Evolutionary conservation across 35 echinoderm and acorn worm genomes (phyloP).

Genomic region (Apostichopus californicus): DNA sequence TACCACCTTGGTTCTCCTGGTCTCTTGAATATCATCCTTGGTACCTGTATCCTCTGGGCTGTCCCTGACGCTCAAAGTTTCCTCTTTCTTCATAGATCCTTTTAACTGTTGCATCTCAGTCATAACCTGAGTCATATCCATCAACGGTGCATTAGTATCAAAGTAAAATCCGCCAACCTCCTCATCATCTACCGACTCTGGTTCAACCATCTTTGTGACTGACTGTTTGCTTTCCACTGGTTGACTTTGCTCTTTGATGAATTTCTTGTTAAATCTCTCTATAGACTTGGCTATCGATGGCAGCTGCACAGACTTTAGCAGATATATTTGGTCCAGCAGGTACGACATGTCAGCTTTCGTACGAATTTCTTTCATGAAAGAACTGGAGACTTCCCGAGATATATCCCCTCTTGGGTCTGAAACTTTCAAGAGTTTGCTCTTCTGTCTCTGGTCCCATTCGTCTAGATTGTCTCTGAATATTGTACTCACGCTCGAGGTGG

Average conservation of each 20-base stretch:
- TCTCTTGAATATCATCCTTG: conserved; percentile 7
- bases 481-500: neutral
- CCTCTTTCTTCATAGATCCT: conserved; percentile 4
- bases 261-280: conserved; percentile 33
- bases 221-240: neutral
- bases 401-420: neutral
- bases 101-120: conserved; percentile 13
- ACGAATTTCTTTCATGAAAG: neutral
- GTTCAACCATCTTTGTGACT: neutral
- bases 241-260: conserved; percentile 19
- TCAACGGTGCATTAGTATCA: conserved; percentile 44
- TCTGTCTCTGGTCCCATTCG: conserved; percentile 11
- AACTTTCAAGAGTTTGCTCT: neutral
- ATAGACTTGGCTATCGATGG: conserved; percentile 25
- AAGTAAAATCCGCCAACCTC: conserved; percentile 9
- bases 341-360: neutral
- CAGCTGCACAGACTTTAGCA: neutral
- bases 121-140: conserved; percentile 32
- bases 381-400: conserved; percentile 22
- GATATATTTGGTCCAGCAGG: conserved; percentile 10
- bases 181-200: neutral
- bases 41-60: neutral
- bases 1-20: neutral
- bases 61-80: neutral
- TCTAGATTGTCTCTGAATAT: conserved; percentile 24